phyloP scores from a whole-genome alignment of 1,140 invertebrate species.

The Wasmannia auropunctata region DNA sequence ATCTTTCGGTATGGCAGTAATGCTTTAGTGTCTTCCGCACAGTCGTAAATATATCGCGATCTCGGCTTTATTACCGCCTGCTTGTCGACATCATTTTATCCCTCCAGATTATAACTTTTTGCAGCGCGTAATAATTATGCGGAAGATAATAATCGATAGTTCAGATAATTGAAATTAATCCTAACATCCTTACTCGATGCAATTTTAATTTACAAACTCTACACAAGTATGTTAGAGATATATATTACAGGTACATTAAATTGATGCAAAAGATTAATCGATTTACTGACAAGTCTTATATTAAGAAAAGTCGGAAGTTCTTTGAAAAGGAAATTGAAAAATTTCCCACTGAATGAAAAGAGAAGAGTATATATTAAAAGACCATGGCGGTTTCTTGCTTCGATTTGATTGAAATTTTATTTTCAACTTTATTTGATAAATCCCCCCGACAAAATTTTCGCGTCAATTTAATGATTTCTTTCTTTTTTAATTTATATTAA shows the following conservation, averaged over 20 bases:
- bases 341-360: neutral
- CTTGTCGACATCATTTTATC: neutral
- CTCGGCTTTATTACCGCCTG: neutral
- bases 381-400: neutral
- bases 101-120: neutral
- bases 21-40: neutral
- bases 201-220: neutral
- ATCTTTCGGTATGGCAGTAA: neutral
- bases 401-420: neutral
- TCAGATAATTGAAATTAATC: neutral
- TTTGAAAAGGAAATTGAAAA: neutral
- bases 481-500: neutral
- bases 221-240: neutral
- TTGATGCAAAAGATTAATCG: neutral
- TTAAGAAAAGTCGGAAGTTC: neutral
- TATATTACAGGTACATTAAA: neutral
- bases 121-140: neutral
- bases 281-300: neutral
- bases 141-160: neutral
- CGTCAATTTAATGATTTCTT: no score
- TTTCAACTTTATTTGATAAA: neutral
- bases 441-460: no score
- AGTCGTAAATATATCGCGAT: slow-evolving; percentile 1
- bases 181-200: neutral
- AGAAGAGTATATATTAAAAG: neutral